Evolutionary conservation across 92 coral and sea anemone genomes (phyloP).

Genomic region (Bergia sp.): DNA sequence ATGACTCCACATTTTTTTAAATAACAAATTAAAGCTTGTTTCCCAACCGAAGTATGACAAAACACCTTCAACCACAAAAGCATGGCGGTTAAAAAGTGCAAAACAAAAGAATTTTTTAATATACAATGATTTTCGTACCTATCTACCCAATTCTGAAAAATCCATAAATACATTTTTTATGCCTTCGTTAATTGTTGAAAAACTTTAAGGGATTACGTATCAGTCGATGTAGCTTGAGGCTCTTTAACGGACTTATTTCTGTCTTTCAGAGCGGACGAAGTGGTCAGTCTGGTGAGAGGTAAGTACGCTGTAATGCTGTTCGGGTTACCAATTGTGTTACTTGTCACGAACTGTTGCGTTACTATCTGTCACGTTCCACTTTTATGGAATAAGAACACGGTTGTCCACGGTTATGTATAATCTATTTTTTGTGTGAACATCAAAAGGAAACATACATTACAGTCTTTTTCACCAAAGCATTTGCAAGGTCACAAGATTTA

Average conservation of each 20-base stretch:
- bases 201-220: neutral
- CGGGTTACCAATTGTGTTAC: neutral
- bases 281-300: slow-evolving; percentile 38
- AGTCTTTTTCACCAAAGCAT: too few species aligned
- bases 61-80: too few species aligned
- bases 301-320: neutral
- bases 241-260: neutral
- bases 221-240: neutral
- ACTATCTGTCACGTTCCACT: slow-evolving; percentile 9
- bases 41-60: too few species aligned
- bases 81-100: too few species aligned
- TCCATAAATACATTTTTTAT: too few species aligned
- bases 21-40: too few species aligned
- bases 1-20: too few species aligned
- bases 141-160: too few species aligned
- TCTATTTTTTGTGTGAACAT: neutral
- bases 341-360: neutral
- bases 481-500: too few species aligned
- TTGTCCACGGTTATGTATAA: neutral
- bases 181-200: too few species aligned
- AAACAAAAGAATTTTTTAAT: too few species aligned
- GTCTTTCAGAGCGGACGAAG: slow-evolving; percentile 37
- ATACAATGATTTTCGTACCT: too few species aligned
- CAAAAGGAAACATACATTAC: neutral
- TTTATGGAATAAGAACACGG: neutral